phyloP scores from a whole-genome alignment of 64 coral and sea anemone species.

The Porites australiensis region DNA sequence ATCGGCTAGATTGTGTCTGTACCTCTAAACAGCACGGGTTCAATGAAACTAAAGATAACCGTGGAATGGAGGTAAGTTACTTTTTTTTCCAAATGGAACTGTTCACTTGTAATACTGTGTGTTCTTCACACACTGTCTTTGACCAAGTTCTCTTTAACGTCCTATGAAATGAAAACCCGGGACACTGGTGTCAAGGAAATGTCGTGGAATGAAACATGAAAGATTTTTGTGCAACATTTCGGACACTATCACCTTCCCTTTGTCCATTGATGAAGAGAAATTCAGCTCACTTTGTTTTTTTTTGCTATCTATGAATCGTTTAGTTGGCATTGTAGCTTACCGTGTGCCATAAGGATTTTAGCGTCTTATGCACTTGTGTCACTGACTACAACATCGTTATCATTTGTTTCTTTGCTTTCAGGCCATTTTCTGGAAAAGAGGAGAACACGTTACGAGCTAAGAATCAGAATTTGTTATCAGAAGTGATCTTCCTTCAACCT shows the following conservation, averaged over 20 bases:
- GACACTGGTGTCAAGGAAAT: no score
- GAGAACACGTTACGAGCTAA: slow-evolving; percentile 78
- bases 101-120: background rate
- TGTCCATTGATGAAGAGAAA: no score
- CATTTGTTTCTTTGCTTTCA: background rate
- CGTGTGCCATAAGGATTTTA: no score
- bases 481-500: slow-evolving; percentile 84
- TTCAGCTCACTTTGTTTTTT: no score
- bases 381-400: background rate
- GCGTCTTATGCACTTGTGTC: background rate
- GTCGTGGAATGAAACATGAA: no score
- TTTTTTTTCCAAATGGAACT: background rate
- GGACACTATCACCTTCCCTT: no score
- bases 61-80: slow-evolving; percentile 87
- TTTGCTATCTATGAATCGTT: no score
- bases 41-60: slow-evolving; percentile 82
- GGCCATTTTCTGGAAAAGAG: slow-evolving; percentile 79
- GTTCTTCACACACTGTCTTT: background rate
- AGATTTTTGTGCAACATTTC: no score
- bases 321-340: no score
- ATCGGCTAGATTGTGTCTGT: slow-evolving; percentile 76
- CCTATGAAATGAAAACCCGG: no score
- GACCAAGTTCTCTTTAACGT: no score
- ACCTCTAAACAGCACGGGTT: slow-evolving; percentile 93
- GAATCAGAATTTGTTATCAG: slow-evolving; percentile 84